These are phyloP conservation scores for Zosterops lateralis DNA, from an alignment of 2,113 vertebrate species.

Conservation along the genomic window DNA sequence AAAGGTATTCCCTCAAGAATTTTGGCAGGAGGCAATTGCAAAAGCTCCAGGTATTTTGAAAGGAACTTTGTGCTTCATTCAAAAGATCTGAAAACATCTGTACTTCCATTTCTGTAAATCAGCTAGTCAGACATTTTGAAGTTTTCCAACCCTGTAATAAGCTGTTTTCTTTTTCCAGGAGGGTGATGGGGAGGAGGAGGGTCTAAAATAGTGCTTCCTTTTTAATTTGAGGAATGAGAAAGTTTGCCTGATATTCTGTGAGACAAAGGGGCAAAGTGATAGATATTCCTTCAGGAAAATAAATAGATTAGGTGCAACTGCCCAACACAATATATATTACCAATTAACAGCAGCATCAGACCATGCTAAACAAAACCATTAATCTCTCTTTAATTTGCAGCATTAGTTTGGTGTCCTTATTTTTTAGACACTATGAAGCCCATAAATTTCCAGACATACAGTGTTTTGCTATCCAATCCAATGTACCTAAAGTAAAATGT, in stretches of 20 bases:
- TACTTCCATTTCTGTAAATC: neutral
- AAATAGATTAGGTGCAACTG: neutral
- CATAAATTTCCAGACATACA: neutral
- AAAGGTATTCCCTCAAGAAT: neutral
- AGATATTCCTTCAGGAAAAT: neutral
- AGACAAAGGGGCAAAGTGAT: neutral
- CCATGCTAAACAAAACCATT: neutral
- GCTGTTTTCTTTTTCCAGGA: neutral
- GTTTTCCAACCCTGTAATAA: neutral
- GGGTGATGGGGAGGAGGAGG: neutral
- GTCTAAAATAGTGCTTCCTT: neutral
- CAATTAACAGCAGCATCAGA: neutral
- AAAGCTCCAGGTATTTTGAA: neutral
- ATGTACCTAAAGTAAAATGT: neutral
- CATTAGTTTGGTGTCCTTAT: neutral
- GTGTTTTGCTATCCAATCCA: neutral
- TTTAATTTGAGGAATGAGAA: neutral
- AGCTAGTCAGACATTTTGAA: neutral
- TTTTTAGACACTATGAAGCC: neutral
- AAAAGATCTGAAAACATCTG: neutral
- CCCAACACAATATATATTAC: neutral
- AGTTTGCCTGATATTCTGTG: neutral
- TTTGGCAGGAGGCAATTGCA: neutral
- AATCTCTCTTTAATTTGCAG: conserved; percentile 11
- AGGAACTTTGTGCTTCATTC: neutral